Conservation (phyloP, 53 echinoderm and acorn worm genomes). For the Stichopus horrens region DNA sequence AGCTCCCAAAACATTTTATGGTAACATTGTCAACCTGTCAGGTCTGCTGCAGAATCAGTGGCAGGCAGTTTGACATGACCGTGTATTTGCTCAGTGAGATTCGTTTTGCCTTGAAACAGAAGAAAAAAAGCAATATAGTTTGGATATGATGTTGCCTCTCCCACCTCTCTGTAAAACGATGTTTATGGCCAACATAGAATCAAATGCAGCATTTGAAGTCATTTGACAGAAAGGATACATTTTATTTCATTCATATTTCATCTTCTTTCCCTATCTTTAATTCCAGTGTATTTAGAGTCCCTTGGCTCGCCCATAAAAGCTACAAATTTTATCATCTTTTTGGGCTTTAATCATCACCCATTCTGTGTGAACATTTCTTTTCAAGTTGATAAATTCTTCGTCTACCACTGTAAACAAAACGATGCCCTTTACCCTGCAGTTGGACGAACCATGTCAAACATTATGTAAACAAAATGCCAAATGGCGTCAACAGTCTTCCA, state of each 20-base stretch:
- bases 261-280: neutral
- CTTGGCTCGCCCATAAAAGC: neutral
- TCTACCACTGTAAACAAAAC: slow-evolving; percentile 37
- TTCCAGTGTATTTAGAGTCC: slow-evolving; percentile 4
- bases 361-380: slow-evolving; percentile 24
- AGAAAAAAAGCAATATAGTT: no score
- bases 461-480: slow-evolving; percentile 44
- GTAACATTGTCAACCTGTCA: no score
- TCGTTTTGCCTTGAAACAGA: no score
- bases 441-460: slow-evolving; percentile 41
- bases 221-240: neutral
- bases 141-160: no score
- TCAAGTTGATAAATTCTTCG: slow-evolving; percentile 21
- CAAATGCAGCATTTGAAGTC: neutral
- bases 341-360: slow-evolving; percentile 2
- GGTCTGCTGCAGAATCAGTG: no score
- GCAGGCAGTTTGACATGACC: no score
- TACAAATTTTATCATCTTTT: slow-evolving; percentile 35
- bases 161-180: no score
- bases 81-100: no score
- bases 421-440: slow-evolving; percentile 22
- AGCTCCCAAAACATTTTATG: no score
- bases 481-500: slow-evolving; percentile 42
- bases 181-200: neutral
- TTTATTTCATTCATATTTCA: neutral